Conservation (phyloP, 2,113 vertebrate species). For the Megaleporinus macrocephalus region DNA sequence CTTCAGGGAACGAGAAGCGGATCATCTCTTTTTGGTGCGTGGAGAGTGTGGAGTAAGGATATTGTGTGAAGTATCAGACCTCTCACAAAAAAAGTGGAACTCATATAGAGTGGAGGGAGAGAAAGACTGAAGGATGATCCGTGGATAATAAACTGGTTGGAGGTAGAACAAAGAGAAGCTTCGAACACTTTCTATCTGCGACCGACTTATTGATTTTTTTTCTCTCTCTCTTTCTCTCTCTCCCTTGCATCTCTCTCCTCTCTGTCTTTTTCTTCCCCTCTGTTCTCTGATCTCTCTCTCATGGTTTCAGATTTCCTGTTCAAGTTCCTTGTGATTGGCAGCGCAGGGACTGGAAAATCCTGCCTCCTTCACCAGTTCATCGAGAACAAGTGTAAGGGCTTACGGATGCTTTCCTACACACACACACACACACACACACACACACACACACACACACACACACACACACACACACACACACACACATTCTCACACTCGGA, state of each 20-base stretch:
- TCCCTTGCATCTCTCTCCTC: slow-evolving; percentile 18
- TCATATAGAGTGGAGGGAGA: background rate
- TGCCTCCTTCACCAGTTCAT: slow-evolving; percentile 96
- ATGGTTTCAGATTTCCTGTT: slow-evolving; percentile 90
- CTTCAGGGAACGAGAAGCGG: background rate
- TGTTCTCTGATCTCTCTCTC: slow-evolving; percentile 17
- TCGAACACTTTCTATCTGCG: background rate
- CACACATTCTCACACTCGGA: background rate
- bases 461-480: slow-evolving; percentile 1
- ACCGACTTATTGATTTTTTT: slow-evolving; percentile 33
- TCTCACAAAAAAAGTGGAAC: background rate
- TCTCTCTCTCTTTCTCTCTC: background rate
- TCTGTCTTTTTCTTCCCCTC: slow-evolving; percentile 20
- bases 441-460: background rate
- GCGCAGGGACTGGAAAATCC: slow-evolving; percentile 91
- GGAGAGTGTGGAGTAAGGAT: background rate
- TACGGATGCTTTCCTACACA: slow-evolving; percentile 5
- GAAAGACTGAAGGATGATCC: background rate
- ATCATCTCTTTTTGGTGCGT: background rate
- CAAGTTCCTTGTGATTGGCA: slow-evolving; percentile 96
- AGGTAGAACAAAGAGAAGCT: background rate
- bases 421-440: background rate
- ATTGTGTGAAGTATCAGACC: background rate
- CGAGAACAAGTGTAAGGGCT: slow-evolving; percentile 90
- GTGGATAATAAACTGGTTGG: background rate